Evolutionary conservation across 2,113 vertebrate species (phyloP).

Genomic region (Coreoperca whiteheadi): DNA sequence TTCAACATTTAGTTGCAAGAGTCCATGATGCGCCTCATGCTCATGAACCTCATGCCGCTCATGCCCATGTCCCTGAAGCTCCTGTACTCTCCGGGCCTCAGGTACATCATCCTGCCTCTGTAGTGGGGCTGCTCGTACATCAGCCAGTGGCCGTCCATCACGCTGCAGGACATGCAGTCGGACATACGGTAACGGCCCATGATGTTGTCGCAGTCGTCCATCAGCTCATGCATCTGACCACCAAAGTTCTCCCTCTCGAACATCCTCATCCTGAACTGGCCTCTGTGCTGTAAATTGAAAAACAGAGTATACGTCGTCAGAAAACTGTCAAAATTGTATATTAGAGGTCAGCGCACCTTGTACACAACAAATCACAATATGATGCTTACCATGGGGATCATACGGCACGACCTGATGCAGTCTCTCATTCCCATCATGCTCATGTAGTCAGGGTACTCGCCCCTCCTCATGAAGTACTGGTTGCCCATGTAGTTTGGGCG

Average conservation of each 20-base stretch:
- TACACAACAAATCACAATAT: too few species aligned
- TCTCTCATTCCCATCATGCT: constrained; percentile 71
- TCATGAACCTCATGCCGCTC: constrained; percentile 65
- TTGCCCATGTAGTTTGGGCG: constrained; percentile 81
- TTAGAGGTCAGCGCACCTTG: too few species aligned
- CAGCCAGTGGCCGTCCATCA: constrained; percentile 81
- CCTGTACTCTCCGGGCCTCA: constrained; percentile 77
- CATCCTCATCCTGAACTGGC: constrained; percentile 81
- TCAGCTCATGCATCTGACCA: constrained; percentile 65
- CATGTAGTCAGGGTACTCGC: constrained; percentile 73
- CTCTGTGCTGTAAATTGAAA: constrained; percentile 75
- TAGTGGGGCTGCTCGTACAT: constrained; percentile 75
- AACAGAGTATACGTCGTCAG: too few species aligned
- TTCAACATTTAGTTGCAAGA: too few species aligned
- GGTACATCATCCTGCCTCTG: constrained; percentile 77
- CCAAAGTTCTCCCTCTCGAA: constrained; percentile 81
- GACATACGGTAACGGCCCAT: constrained; percentile 66
- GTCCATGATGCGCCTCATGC: constrained; percentile 80
- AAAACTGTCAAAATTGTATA: too few species aligned
- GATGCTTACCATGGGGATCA: constrained; percentile 65
- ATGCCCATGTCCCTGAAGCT: constrained; percentile 72
- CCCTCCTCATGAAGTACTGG: constrained; percentile 81
- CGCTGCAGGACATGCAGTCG: constrained; percentile 65
- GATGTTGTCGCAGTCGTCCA: constrained; percentile 70
- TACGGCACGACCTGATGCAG: constrained; percentile 78